These are phyloP conservation scores for Odontamblyopus rebecca DNA, from an alignment of 2,797 vertebrate genomes.

Conservation along the genomic window DNA sequence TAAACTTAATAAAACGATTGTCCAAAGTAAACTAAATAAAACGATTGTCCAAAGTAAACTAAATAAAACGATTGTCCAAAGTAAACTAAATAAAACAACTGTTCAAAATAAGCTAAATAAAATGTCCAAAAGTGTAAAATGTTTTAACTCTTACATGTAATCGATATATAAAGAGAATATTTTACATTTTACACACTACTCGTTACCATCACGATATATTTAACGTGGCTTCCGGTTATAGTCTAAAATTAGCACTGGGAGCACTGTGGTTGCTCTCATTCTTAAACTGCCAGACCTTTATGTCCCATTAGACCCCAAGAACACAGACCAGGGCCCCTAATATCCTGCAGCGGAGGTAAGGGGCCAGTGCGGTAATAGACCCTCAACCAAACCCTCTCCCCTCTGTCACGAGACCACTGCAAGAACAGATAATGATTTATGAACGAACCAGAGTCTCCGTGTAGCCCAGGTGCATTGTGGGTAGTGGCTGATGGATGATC, in stretches of 20 bases:
- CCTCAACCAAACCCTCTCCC: constrained; percentile 2
- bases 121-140: too few species aligned
- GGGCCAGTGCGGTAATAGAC: constrained; percentile 16
- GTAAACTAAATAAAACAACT: too few species aligned
- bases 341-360: neutral
- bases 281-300: neutral
- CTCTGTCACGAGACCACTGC: constrained; percentile 19
- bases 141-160: too few species aligned
- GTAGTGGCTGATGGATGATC: constrained; percentile 47
- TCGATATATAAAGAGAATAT: too few species aligned
- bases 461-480: constrained; percentile 55
- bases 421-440: constrained; percentile 70
- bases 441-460: constrained; percentile 62
- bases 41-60: too few species aligned
- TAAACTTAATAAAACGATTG: too few species aligned
- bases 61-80: too few species aligned
- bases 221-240: neutral
- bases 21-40: too few species aligned
- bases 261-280: neutral
- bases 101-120: too few species aligned
- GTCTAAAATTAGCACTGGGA: neutral
- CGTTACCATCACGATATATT: neutral
- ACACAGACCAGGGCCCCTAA: neutral
- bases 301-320: neutral
- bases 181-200: too few species aligned